phyloP scores from a whole-genome alignment of 2,888 invertebrate genomes.

The Calliopum simillimum region DNA sequence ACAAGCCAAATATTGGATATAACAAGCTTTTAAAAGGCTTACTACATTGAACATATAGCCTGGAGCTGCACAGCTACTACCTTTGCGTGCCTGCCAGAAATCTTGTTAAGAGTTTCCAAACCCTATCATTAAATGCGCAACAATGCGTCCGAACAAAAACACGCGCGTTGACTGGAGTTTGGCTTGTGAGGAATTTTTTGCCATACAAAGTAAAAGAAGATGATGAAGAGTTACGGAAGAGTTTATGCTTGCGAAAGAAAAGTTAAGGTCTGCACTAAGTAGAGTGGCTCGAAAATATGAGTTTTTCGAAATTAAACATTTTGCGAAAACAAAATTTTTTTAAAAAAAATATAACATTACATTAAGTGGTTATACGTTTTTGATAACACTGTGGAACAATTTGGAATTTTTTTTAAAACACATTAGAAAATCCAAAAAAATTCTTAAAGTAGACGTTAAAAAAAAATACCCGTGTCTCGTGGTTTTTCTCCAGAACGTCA shows the following conservation, averaged over 20 bases:
- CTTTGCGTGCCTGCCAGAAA: neutral
- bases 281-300: too few relatives aligned
- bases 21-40: constrained; percentile 8
- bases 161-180: constrained; percentile 2
- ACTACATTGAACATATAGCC: neutral
- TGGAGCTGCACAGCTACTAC: constrained; percentile 1
- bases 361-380: too few relatives aligned
- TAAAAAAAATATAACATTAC: too few relatives aligned
- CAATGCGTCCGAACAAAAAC: constrained; percentile 28
- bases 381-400: too few relatives aligned
- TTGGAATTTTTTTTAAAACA: too few relatives aligned
- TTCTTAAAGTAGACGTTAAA: too few relatives aligned
- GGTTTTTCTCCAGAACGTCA: too few relatives aligned
- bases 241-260: neutral
- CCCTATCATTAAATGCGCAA: constrained; percentile 33
- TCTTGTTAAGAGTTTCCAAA: constrained; percentile 29
- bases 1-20: neutral
- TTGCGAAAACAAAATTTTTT: too few relatives aligned
- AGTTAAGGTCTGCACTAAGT: neutral
- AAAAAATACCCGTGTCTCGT: too few relatives aligned
- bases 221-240: neutral
- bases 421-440: too few relatives aligned
- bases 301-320: too few relatives aligned
- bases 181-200: constrained; percentile 23
- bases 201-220: neutral